phyloP scores from a whole-genome alignment of 2,113 vertebrate species.

The Cottus gobio region DNA sequence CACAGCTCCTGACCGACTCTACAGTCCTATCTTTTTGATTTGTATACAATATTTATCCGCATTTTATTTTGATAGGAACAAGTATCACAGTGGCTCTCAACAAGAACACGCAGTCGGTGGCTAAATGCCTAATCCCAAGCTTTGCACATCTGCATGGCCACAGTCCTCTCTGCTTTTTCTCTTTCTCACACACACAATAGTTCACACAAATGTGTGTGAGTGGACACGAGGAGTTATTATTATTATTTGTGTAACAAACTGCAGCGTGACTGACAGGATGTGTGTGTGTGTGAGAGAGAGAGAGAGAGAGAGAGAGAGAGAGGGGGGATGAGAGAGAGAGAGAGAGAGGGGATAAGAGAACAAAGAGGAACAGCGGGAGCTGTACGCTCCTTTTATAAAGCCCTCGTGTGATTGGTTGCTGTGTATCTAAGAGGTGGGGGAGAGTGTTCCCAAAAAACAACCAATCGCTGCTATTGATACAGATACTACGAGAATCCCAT shows the following conservation, averaged over 20 bases:
- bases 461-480: constrained; percentile 4
- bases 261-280: constrained; percentile 3
- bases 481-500: neutral
- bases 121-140: neutral
- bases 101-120: neutral
- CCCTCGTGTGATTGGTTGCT: constrained; percentile 1
- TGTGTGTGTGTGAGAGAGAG: neutral
- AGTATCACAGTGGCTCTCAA: neutral
- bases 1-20: neutral
- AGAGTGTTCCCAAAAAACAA: neutral
- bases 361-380: neutral
- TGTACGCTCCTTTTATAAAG: neutral
- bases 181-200: neutral
- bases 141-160: neutral
- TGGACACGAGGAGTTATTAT: neutral
- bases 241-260: neutral
- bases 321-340: neutral
- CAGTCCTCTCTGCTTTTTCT: neutral
- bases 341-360: neutral
- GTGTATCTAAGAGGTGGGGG: constrained; percentile 25
- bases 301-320: neutral
- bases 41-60: too few species aligned
- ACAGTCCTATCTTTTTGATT: neutral
- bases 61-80: neutral
- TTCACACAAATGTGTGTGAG: neutral